Conservation (phyloP, 2,797 vertebrate species). For the Semotilus atromaculatus region DNA sequence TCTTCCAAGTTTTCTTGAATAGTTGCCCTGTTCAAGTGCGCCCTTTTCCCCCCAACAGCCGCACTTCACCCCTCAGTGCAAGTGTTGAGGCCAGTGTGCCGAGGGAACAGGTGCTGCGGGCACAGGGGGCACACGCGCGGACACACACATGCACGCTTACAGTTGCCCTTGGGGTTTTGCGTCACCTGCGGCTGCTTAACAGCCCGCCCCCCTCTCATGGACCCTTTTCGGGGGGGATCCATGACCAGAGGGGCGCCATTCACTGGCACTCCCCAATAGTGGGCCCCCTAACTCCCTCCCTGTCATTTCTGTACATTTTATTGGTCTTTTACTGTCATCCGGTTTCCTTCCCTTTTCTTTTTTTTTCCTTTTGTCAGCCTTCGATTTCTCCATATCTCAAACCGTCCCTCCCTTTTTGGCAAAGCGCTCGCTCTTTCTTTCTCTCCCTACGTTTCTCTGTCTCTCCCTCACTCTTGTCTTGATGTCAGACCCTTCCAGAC, state of each 20-base stretch:
- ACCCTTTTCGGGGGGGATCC: constrained; percentile 44
- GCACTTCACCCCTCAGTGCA: constrained; percentile 69
- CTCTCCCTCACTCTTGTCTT: constrained; percentile 57
- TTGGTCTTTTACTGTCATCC: constrained; percentile 56
- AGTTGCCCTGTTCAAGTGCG: constrained; percentile 69
- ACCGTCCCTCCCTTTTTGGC: constrained; percentile 33
- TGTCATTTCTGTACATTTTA: constrained; percentile 52
- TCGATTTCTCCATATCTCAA: constrained; percentile 37
- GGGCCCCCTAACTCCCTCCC: constrained; percentile 41
- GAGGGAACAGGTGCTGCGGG: constrained; percentile 77
- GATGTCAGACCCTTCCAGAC: constrained; percentile 77
- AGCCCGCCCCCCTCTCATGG: not conserved
- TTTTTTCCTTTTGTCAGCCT: constrained; percentile 23
- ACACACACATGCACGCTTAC: constrained; percentile 49
- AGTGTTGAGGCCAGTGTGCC: constrained; percentile 73
- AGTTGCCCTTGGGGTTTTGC: constrained; percentile 57
- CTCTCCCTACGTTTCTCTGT: constrained; percentile 39
- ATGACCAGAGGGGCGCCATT: not conserved
- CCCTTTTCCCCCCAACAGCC: constrained; percentile 69
- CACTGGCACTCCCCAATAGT: constrained; percentile 45
- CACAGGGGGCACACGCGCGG: constrained; percentile 56
- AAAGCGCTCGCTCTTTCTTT: constrained; percentile 36
- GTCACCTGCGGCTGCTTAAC: constrained; percentile 65
- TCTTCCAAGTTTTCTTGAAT: constrained; percentile 70
- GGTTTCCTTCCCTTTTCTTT: constrained; percentile 31